Evolutionary conservation across 2,113 vertebrate species (phyloP).

Genomic region (Neogale vison): DNA sequence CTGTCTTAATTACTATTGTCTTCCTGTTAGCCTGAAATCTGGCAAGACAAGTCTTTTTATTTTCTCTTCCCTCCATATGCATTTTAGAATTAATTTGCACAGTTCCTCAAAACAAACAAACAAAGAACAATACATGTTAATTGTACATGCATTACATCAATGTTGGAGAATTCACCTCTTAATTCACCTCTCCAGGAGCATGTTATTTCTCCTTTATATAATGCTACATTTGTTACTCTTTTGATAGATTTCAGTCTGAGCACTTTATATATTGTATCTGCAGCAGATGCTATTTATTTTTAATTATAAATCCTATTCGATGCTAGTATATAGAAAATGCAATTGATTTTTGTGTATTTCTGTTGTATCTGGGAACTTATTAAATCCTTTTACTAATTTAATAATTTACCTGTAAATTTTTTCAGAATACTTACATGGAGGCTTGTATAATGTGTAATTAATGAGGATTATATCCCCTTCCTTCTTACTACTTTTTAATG

Average conservation of each 20-base stretch:
- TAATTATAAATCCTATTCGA: not conserved
- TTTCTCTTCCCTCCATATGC: not conserved
- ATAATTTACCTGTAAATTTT: not conserved
- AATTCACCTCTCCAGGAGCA: not conserved
- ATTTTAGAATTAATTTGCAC: not conserved
- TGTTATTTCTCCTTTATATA: not conserved
- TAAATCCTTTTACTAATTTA: not conserved
- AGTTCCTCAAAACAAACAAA: not conserved
- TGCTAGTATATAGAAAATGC: not conserved
- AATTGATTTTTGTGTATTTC: not conserved
- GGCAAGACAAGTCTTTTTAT: not conserved
- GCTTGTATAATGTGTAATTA: not conserved
- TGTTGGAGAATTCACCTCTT: not conserved
- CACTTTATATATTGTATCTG: not conserved
- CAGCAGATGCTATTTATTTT: not conserved
- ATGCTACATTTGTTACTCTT: not conserved
- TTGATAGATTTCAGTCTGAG: not conserved
- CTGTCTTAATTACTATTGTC: not conserved
- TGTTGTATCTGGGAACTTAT: not conserved
- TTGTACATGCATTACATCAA: not conserved
- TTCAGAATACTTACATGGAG: not conserved
- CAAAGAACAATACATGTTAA: not conserved
- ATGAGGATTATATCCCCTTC: conserved; percentile 15
- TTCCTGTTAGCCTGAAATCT: not conserved
- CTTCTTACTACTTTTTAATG: conserved; percentile 11